Evolutionary conservation across 2,888 invertebrate species (phyloP).

Genomic region (Melieria crassipennis): DNA sequence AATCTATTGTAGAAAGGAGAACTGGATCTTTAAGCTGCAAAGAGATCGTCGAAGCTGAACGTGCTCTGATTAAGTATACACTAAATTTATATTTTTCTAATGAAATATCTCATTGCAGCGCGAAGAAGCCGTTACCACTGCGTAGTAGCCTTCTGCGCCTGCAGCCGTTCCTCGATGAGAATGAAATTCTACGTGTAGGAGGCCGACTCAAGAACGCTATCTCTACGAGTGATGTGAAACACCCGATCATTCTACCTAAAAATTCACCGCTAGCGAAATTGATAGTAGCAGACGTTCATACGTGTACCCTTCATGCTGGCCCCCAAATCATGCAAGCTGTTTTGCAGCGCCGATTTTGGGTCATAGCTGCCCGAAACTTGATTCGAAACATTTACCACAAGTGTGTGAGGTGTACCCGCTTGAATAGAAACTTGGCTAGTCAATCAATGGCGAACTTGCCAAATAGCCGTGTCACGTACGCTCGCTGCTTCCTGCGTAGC

Average conservation of each 20-base stretch:
- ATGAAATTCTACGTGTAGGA: not conserved
- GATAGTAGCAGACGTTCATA: not conserved
- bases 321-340: not conserved
- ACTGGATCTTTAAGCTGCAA: too few relatives aligned
- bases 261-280: not conserved
- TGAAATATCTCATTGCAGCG: not conserved
- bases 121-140: not conserved
- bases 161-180: not conserved
- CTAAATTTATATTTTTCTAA: not conserved
- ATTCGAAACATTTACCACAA: not conserved
- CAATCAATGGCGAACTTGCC: slow-evolving; percentile 14
- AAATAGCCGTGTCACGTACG: not conserved
- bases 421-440: not conserved
- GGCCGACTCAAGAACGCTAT: not conserved
- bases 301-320: too few relatives aligned
- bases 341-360: not conserved
- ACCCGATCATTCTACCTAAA: not conserved
- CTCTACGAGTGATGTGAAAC: not conserved
- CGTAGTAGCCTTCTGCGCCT: not conserved
- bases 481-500: slow-evolving; percentile 2
- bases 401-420: not conserved
- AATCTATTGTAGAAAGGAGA: too few relatives aligned
- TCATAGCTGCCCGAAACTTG: slow-evolving; percentile 3
- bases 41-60: too few relatives aligned
- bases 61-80: too few relatives aligned